A percentile compares a stretch with the other conserved stretches of the same genome.
These are phyloP conservation scores for Adelges cooleyi DNA, from an alignment of 1,140 invertebrate genomes.

Conservation along the genomic window DNA sequence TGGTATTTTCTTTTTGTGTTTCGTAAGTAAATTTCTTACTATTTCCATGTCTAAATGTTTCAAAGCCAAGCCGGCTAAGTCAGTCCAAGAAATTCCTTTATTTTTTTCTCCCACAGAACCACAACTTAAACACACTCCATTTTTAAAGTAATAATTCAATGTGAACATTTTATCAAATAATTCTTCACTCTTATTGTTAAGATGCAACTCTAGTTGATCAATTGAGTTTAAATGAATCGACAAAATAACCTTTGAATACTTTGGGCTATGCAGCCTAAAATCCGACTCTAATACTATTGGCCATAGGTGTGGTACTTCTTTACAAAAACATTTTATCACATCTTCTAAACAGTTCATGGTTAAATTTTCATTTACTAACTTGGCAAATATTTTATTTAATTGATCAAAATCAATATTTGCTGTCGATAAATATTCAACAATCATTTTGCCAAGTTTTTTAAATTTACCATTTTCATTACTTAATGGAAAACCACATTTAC, in stretches of 20 bases:
- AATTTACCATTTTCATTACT: not conserved
- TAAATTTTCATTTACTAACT: not conserved
- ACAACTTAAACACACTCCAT: slow-evolving; percentile 38
- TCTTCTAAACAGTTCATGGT: slow-evolving; percentile 5
- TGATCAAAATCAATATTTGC: not conserved
- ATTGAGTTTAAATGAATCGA: slow-evolving; percentile 26
- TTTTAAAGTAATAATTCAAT: slow-evolving; percentile 33
- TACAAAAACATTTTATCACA: slow-evolving; percentile 20
- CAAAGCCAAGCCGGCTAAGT: slow-evolving; percentile 36
- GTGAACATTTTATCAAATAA: slow-evolving; percentile 28
- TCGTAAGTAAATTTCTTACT: slow-evolving; percentile 36
- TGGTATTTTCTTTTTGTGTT: slow-evolving; percentile 37
- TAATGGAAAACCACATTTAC: slow-evolving; percentile 3
- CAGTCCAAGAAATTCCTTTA: slow-evolving; percentile 36
- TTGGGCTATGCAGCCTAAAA: not conserved
- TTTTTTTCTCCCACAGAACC: slow-evolving; percentile 33
- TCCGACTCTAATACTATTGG: not conserved
- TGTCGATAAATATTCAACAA: slow-evolving; percentile 11
- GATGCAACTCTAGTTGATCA: slow-evolving; percentile 6
- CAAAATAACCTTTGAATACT: slow-evolving; percentile 2
- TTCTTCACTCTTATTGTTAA: not conserved
- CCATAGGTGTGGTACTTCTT: slow-evolving; percentile 1
- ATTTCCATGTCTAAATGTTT: slow-evolving; percentile 36
- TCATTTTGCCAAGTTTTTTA: slow-evolving; percentile 14
- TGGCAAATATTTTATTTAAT: slow-evolving; percentile 2